Base-by-base conservation (phyloP, 2,797 vertebrate genomes). In the Acanthurus leucopareius region DNA sequence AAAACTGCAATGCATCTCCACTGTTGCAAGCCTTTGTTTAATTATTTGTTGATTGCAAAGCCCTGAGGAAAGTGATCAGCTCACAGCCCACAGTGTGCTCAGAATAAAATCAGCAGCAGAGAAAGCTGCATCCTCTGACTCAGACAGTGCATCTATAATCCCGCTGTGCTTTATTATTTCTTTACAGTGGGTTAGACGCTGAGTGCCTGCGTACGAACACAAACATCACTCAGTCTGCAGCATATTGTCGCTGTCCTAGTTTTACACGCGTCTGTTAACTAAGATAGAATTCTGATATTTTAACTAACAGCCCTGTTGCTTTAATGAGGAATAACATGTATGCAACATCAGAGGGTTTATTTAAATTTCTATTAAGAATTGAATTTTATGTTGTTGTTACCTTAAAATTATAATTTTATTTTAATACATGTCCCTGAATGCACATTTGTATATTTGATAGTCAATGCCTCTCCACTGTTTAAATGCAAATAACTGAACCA, bases 151-250 rank as follows among this genome's bases (percentile, higher is more conserved):
- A 53, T 81, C 40, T 80, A 35, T 66, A 68, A 79, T 72, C 60
- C 71, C 59, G 58, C 38, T 65, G 61, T 40, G 58, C 47, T 77
- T 69, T 52, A 73, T 79, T 62, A 75, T 77, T 76, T 79, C 47
- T 77, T 58, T 60, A 59, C 73, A 75, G 80, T 16, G 51, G 51
- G 61, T 64, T 67, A 56, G 56, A 80, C 44, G 54, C 66, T 74
- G 17, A 80, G 67, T 66, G 61, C 58, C 67, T 68, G 40, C 54
- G 20, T 58, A 44, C 35, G 69, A 79, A 22, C 38, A 72, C 49
- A 65, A 73, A 52, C 38, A 42, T 70, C 57, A 7, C 56, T 77
- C 75, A 59, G 58, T 66, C 70, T 84, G 70, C 64, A 61, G 59
- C 49, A 56, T 19, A 7, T 76, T 70, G 61, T 38, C 52, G 72